Evolutionary conservation across 2,797 vertebrate species (phyloP), one percentile per base, ranked within the genome.

Genomic region (Enteromius radiatus): DNA sequence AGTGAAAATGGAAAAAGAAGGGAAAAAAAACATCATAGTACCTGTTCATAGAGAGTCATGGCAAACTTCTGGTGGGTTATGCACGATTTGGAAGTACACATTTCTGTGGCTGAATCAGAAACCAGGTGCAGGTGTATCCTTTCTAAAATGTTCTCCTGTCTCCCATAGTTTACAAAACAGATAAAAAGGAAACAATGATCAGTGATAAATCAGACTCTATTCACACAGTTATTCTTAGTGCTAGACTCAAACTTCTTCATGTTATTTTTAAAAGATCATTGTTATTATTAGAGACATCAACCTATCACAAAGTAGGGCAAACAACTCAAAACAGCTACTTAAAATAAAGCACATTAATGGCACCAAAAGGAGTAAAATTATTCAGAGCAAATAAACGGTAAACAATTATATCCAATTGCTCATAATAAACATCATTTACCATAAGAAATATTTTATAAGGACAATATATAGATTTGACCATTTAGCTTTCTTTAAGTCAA

Each of bases 31-130:
- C 23, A 52, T 33, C 68, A 76, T 12, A 36, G 6, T 88, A 98
- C 98, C 96, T 99, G 98, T 83, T 99, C 98, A 86, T 98, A 99
- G 54, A 99, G 95, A 7, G 97, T 98, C 97, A 99, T 98, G n/a
- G 98, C 97, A 91, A 99, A 99, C 94, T 99, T 99, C 93, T 96
- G 97, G 90, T 99, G 98, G 43, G 97, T 96, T 89, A 99, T 97
- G 89, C 98, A 99, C 67, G 96, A 98, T 85, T 96, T 98, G 3
- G 97, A 98, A 83, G 96, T 97, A 88, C 98, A 99, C 88, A 95
- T 93, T 81, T 99, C 97, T 2, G 95, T 93, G 8, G 95, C 93
- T 1, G 93, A 91, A 89, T 97, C 96, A 84, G 97, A 97, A 87
- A 97, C 98, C 5, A 98, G 94, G 90, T 99, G 98, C 76, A 97